Evolutionary conservation across 1,140 invertebrate species (phyloP), one percentile per base, ranked within the genome.

Genomic region (Macrocentrus cingulum): DNA sequence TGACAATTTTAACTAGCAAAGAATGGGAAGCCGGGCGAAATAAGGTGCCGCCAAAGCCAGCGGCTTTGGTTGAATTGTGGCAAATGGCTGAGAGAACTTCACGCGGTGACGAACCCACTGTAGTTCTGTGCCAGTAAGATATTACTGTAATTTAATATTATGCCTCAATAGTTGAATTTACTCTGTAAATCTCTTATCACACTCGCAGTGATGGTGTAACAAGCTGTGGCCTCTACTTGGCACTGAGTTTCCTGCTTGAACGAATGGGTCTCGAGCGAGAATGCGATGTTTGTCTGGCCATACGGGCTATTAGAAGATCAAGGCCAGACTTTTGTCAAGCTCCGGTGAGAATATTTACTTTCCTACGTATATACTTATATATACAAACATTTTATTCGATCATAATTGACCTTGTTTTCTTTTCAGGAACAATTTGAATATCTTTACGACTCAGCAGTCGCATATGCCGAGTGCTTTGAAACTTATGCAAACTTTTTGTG

Each of bases 391-490:
- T 23, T 34, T 20, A 36, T 36, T 11, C 13, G 13, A 23, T 42
- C 48, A 39, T 20, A 25, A 34, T 41, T 36, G 6, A 15, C 36
- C n/a, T 8, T 1, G 11, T 15, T 37, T 53, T 45, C 41, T 52
- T 68, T 70, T 61, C 50, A 72, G 68, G 60, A 71, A 41, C 71
- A 76, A 41, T 66, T 75, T 36, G 54, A 64, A 39, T 75, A 71
- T 51, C 41, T 76, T 9, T 76, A 72, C 22, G 60, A 73, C 16
- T 63, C 66, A 1, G 68, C 68, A 8, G 19, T 71, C 7, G 48
- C 58, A 16, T 77, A 71, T 59, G 46, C 70, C 9, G 49, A 65
- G 0, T 64, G 64, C 13, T 76, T 77, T 44, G 60, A 71, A 60
- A 66, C 65, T 0, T 75, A 76, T 42, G 68, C 68, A 6, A 76